Base-by-base conservation (phyloP, 30 jellyfish, hydroid and myxozoan species). In the Mastigias papua region DNA sequence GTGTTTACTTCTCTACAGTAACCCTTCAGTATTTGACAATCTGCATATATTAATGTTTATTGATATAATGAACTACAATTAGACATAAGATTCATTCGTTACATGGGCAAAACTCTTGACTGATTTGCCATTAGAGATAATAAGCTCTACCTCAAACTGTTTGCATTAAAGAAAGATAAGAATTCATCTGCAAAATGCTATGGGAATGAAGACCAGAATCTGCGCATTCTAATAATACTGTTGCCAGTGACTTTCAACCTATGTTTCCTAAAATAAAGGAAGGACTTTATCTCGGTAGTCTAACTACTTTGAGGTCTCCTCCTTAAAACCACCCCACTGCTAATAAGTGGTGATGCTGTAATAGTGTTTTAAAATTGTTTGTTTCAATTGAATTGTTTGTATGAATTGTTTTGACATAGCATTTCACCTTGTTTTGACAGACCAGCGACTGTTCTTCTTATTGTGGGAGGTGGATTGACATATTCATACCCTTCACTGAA, bases 381-480 rank as follows among this genome's bases (percentile, higher is more conserved):
- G 54, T 42, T 42, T 42, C 13, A 42, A 15, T 15, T 42, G 0
- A 42, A 42, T 15, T 42, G 54, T 15, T 42, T 42, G 54, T 42
- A 4, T 42, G 54, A 42, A 42, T 42, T 42, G 54, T 42, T 42
- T 42, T 8, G 13, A 42, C 54, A 4, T 4, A 42, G 7, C 7
- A 4, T 42, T 42, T 42, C 54, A 42, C 13, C 17, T 34, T 50
- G 64, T 32, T 46, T 57, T 66, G 76, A 25, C 51, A 94, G 98
- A 34, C 98, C 98, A 30, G 91, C 98, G 3, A 94, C 98, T 1
- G 98, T 94, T 20, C 62, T 94, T 0, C 76, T 94, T 88, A 82
- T 94, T 49, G 87, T 94, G 34, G 98, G 96, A 31, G 98, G 98
- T 51, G 98, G 98, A 31, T 88, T 94, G 69, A 33, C 81, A 29